These are phyloP conservation scores for Odontesthes bonariensis DNA, from an alignment of 2,113 vertebrate species.

Conservation along the genomic window DNA sequence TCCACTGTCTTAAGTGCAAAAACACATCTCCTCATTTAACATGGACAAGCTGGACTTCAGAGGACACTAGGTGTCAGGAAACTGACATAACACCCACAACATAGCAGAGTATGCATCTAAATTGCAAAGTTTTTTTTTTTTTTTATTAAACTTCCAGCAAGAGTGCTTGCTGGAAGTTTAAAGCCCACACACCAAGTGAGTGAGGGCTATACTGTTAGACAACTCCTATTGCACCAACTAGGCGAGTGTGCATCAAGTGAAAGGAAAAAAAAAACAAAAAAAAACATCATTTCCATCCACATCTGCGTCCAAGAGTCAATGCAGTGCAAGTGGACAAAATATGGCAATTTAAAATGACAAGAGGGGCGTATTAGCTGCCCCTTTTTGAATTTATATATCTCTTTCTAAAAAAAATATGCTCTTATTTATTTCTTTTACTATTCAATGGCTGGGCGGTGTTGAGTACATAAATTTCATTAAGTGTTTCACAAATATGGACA, in stretches of 20 bases:
- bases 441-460: slow-evolving; percentile 56
- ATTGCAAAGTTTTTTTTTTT: slow-evolving; percentile 20
- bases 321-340: slow-evolving; percentile 68
- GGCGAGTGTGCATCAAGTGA: slow-evolving; percentile 36
- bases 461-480: slow-evolving; percentile 56
- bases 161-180: slow-evolving; percentile 20
- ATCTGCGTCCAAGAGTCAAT: slow-evolving; percentile 43
- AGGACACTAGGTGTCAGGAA: slow-evolving; percentile 14
- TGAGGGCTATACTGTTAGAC: slow-evolving; percentile 17
- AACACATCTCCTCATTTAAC: slow-evolving; percentile 51
- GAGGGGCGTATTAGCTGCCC: slow-evolving; percentile 53
- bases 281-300: slow-evolving; percentile 17
- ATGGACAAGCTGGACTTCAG: slow-evolving; percentile 27
- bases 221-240: slow-evolving; percentile 25
- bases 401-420: slow-evolving; percentile 63
- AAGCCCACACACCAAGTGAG: slow-evolving; percentile 16
- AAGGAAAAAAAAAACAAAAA: too few species aligned
- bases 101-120: slow-evolving; percentile 22
- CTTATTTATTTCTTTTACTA: slow-evolving; percentile 26
- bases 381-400: slow-evolving; percentile 33
- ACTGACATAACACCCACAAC: slow-evolving; percentile 28
- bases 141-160: slow-evolving; percentile 5
- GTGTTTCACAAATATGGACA: slow-evolving; percentile 49
- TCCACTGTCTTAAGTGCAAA: slow-evolving; percentile 66
- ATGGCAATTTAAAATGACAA: slow-evolving; percentile 60